These are phyloP conservation scores for Drosophila baimaii DNA, from an alignment of 1,140 invertebrate species.

Conservation along the genomic window DNA sequence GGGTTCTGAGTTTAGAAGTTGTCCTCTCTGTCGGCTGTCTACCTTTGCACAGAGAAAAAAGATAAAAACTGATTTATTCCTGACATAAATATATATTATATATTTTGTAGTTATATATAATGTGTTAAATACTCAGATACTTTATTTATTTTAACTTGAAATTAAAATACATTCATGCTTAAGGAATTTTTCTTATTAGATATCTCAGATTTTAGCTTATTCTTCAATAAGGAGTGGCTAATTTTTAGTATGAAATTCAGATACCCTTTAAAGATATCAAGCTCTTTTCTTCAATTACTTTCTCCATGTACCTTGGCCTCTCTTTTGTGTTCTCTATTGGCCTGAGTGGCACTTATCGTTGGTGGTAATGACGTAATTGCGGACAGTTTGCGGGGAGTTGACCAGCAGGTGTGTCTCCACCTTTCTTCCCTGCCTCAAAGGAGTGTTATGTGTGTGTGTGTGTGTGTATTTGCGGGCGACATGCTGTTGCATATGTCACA, in stretches of 20 bases:
- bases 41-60: constrained; percentile 4
- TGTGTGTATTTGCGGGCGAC: constrained; percentile 4
- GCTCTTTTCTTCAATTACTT: constrained; percentile 21
- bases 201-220: neutral
- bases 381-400: constrained; percentile 37
- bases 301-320: neutral
- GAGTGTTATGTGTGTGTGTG: too few relatives aligned
- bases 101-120: neutral
- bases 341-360: constrained; percentile 65
- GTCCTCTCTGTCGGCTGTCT: neutral
- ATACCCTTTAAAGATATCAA: neutral
- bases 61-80: neutral
- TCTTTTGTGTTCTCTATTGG: constrained; percentile 12
- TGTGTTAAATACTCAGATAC: neutral
- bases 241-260: neutral
- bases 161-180: neutral
- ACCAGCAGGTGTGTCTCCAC: constrained; percentile 32
- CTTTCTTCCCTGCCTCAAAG: neutral
- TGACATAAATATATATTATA: neutral
- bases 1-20: constrained; percentile 20
- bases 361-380: constrained; percentile 75
- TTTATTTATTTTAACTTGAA: neutral
- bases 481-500: constrained; percentile 56
- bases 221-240: neutral
- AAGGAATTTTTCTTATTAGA: neutral